A percentile compares a stretch with the other conserved stretches of the same genome.
These are phyloP conservation scores for Clarias gariepinus DNA, from an alignment of 2,113 vertebrate genomes.

Conservation along the genomic window DNA sequence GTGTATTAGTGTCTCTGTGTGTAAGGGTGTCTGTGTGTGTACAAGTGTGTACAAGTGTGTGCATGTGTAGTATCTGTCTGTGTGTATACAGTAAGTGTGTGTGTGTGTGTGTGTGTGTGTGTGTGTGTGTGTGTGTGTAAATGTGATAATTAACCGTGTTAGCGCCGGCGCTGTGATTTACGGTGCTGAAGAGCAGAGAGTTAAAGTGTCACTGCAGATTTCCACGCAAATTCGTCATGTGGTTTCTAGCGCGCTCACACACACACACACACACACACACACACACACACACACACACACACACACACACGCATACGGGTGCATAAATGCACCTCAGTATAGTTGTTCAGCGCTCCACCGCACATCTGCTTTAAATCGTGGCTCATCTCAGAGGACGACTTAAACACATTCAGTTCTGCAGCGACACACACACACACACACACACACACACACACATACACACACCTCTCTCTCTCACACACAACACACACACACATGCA, in stretches of 20 bases:
- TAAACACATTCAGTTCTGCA: conserved; percentile 85
- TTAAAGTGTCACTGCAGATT: conserved; percentile 86
- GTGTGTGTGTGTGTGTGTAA: conserved; percentile 40
- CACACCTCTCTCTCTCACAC: not conserved
- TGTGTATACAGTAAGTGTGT: too few relatives aligned
- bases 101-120: not conserved
- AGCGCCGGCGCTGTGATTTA: conserved; percentile 80
- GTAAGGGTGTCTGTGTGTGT: not conserved
- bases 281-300: conserved; percentile 31
- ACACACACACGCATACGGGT: conserved; percentile 19
- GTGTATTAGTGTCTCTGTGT: not conserved
- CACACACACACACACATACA: not conserved
- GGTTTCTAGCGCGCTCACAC: conserved; percentile 75
- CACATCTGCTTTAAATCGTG: conserved; percentile 94
- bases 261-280: conserved; percentile 22
- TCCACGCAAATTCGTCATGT: conserved; percentile 86
- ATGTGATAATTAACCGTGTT: conserved; percentile 77
- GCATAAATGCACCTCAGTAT: conserved; percentile 17
- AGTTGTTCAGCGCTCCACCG: conserved; percentile 46
- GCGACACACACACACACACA: not conserved
- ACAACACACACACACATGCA: not conserved
- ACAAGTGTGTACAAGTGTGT: not conserved
- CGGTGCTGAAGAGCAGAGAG: conserved; percentile 80
- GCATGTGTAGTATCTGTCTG: not conserved
- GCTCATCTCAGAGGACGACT: conserved; percentile 78